phyloP scores from a whole-genome alignment of 2,113 vertebrate species.

The Cairina moschata region DNA sequence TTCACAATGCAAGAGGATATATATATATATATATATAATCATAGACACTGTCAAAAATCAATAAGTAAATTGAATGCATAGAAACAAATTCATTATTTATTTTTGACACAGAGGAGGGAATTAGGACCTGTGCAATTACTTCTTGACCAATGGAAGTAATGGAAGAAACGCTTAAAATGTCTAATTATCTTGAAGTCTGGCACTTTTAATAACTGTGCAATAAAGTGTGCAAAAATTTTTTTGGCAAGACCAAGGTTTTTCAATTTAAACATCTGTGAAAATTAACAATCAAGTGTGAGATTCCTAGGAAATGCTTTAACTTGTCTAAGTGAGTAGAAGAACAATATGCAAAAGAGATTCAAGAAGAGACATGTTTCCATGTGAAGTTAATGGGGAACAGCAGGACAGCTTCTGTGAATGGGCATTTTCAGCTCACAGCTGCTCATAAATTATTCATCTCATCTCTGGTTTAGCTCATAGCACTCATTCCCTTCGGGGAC shows the following conservation, averaged over 20 bases:
- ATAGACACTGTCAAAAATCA: slow-evolving; percentile 5
- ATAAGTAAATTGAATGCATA: neutral
- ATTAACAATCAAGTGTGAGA: neutral
- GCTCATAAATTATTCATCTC: neutral
- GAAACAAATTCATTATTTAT: neutral
- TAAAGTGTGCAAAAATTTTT: neutral
- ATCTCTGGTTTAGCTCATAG: neutral
- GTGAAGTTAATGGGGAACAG: neutral
- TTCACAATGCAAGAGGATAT: neutral
- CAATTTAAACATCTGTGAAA: neutral
- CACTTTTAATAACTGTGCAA: neutral
- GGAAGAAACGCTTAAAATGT: neutral
- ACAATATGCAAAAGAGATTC: neutral
- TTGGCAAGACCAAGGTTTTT: neutral
- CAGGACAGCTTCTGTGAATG: neutral
- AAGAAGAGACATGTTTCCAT: neutral
- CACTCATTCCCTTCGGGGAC: neutral
- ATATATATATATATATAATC: neutral
- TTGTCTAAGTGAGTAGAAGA: neutral
- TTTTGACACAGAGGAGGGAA: neutral
- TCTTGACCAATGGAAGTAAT: neutral
- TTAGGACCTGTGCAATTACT: neutral
- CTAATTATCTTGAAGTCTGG: neutral
- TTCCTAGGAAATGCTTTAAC: neutral
- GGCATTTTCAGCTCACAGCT: neutral